A percentile compares a stretch with the other conserved stretches of the same genome.
phyloP scores from a whole-genome alignment of 2,113 vertebrate genomes.

The Actenoides lindsayi region DNA sequence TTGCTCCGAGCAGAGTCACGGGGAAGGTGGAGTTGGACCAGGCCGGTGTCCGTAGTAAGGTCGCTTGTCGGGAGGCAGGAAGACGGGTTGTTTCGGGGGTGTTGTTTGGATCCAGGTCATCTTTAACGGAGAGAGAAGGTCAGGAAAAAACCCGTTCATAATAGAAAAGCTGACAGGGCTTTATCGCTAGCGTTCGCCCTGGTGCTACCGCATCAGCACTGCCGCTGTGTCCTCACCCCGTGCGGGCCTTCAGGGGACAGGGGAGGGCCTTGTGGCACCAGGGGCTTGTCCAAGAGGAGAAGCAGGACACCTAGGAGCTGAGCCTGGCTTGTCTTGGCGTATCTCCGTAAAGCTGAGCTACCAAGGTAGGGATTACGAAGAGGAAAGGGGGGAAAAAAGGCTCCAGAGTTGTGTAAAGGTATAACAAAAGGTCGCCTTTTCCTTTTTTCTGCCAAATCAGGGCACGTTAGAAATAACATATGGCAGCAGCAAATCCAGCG shows the following conservation, averaged over 20 bases:
- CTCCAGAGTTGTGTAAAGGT: not conserved
- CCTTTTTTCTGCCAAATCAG: not conserved
- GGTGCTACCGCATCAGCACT: not conserved
- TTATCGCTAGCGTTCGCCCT: rapidly evolving
- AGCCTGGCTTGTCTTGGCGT: rapidly evolving
- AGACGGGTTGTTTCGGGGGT: not conserved
- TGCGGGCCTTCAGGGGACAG: rapidly evolving
- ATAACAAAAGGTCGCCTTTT: not conserved
- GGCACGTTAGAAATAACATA: rapidly evolving
- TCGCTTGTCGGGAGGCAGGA: not conserved
- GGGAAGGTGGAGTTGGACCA: not conserved
- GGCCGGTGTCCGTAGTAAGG: not conserved
- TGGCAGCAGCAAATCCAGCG: not conserved
- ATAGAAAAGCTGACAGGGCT: constrained; percentile 48
- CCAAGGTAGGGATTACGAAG: not conserved
- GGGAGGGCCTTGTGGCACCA: rapidly evolving
- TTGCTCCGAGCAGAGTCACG: not conserved
- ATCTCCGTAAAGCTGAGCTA: not conserved
- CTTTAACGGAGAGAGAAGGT: not conserved
- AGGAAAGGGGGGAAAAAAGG: rapidly evolving
- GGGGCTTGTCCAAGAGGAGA: not conserved
- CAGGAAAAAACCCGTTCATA: not conserved
- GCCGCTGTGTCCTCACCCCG: not conserved
- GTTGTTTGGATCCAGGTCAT: rapidly evolving
- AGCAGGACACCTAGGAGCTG: not conserved